phyloP scores from a whole-genome alignment of 2,797 vertebrate species.

The Sebastes trivittatus region DNA sequence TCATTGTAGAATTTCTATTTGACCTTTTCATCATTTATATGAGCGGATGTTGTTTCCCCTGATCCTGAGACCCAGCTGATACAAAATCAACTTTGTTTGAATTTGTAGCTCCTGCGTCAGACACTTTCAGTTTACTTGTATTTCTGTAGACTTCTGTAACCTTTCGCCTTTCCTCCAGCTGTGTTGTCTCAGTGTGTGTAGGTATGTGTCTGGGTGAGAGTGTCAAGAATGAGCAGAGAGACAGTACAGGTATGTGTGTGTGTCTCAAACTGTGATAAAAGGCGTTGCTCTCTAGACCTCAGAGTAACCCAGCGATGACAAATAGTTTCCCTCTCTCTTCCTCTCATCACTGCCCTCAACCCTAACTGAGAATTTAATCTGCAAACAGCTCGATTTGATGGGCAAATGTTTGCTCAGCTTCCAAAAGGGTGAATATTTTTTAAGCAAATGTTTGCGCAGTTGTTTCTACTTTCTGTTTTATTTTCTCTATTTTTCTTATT shows the following conservation, averaged over 20 bases:
- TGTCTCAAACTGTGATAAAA: slow-evolving; percentile 68
- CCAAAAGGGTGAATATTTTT: slow-evolving; percentile 63
- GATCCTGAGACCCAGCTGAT: neutral
- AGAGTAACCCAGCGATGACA: slow-evolving; percentile 76
- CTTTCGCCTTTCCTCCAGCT: slow-evolving; percentile 72
- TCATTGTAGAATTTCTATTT: neutral
- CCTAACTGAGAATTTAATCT: slow-evolving; percentile 80
- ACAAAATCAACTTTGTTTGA: neutral
- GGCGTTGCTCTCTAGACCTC: slow-evolving; percentile 63
- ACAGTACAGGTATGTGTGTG: slow-evolving; percentile 39
- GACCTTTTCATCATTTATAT: neutral
- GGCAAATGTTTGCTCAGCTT: slow-evolving; percentile 80
- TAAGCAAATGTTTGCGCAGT: slow-evolving; percentile 73
- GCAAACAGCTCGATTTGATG: slow-evolving; percentile 76
- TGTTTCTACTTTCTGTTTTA: slow-evolving; percentile 62
- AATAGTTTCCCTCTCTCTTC: slow-evolving; percentile 74
- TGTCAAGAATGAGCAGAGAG: slow-evolving; percentile 55
- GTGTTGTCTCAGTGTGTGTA: slow-evolving; percentile 69
- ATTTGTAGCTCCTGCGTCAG: slow-evolving; percentile 2
- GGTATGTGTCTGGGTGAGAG: slow-evolving; percentile 45
- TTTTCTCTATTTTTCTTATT: slow-evolving; percentile 32
- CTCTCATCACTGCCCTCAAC: slow-evolving; percentile 67
- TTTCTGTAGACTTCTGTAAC: slow-evolving; percentile 51
- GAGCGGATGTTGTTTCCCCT: neutral
- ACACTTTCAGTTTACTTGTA: slow-evolving; percentile 34